Percentiles rank a stretch among this genome's conserved stretches.
These are phyloP conservation scores for Hololepta plana DNA, from an alignment of 2,888 invertebrate species.

Conservation along the genomic window DNA sequence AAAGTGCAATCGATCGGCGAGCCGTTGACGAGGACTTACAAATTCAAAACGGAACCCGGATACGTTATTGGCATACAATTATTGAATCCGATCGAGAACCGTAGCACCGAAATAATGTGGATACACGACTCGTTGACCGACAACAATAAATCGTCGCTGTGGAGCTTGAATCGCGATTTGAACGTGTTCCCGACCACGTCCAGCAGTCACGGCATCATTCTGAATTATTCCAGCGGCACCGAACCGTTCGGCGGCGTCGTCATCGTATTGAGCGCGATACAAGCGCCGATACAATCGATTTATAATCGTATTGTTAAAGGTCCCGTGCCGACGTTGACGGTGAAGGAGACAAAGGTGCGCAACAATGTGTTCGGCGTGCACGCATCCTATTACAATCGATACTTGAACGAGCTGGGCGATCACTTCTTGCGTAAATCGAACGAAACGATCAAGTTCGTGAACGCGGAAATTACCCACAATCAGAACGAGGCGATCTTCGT, in stretches of 20 bases:
- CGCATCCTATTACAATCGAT: slow-evolving; percentile 75
- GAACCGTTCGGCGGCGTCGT: slow-evolving; percentile 70
- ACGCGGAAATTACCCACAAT: slow-evolving; percentile 68
- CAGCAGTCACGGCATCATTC: slow-evolving; percentile 58
- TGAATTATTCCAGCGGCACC: slow-evolving; percentile 63
- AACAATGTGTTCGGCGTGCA: slow-evolving; percentile 67
- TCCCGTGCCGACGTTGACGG: slow-evolving; percentile 56
- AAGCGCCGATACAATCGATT: slow-evolving; percentile 54
- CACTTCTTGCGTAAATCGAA: slow-evolving; percentile 75
- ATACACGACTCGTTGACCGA: slow-evolving; percentile 59
- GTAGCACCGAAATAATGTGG: slow-evolving; percentile 67
- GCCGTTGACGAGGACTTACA: slow-evolving; percentile 36
- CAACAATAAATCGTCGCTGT: slow-evolving; percentile 43
- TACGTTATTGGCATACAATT: slow-evolving; percentile 80
- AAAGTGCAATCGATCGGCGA: slow-evolving; percentile 39
- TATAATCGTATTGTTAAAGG: slow-evolving; percentile 58
- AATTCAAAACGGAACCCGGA: slow-evolving; percentile 56
- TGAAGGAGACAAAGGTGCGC: slow-evolving; percentile 56
- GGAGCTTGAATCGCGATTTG: slow-evolving; percentile 68
- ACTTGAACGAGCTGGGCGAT: slow-evolving; percentile 69
- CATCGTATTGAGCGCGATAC: slow-evolving; percentile 54
- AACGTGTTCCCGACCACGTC: slow-evolving; percentile 83
- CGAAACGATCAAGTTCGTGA: slow-evolving; percentile 63
- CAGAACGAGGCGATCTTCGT: slow-evolving; percentile 62
- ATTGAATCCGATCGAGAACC: slow-evolving; percentile 76